A percentile compares a stretch with the other conserved stretches of the same genome.
These are phyloP conservation scores for Ptyas mucosa DNA, from an alignment of 2,113 vertebrate species.

Conservation along the genomic window DNA sequence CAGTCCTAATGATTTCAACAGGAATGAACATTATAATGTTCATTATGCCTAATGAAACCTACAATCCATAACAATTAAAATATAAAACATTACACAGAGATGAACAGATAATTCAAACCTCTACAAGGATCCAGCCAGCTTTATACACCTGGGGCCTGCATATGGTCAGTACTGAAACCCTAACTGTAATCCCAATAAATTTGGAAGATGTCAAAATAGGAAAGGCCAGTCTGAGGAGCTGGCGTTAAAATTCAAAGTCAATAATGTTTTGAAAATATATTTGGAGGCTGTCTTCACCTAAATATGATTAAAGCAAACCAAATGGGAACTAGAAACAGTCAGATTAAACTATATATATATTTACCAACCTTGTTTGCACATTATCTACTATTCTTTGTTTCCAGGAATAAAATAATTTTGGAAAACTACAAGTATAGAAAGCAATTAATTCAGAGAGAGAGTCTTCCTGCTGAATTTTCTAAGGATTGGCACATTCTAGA, in stretches of 20 bases:
- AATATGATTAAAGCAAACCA: background rate
- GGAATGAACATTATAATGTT: background rate
- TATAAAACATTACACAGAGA: slow-evolving; percentile 1
- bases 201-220: background rate
- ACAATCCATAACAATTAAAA: background rate
- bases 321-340: background rate
- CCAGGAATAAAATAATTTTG: slow-evolving; percentile 17
- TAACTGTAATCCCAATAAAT: background rate
- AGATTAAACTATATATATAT: background rate
- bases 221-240: background rate
- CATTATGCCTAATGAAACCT: background rate
- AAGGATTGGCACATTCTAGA: background rate
- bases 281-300: background rate
- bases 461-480: slow-evolving; percentile 14
- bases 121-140: background rate
- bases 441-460: slow-evolving; percentile 40
- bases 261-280: background rate
- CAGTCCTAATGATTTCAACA: background rate
- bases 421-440: slow-evolving; percentile 42
- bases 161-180: background rate
- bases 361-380: background rate
- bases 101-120: slow-evolving; percentile 10
- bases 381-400: background rate
- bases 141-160: background rate
- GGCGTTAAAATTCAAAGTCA: background rate